Percentiles rank a stretch among this genome's conserved stretches.
Conservation (phyloP, 2,113 vertebrate species). For the Rhegmatorhina hoffmannsi region DNA sequence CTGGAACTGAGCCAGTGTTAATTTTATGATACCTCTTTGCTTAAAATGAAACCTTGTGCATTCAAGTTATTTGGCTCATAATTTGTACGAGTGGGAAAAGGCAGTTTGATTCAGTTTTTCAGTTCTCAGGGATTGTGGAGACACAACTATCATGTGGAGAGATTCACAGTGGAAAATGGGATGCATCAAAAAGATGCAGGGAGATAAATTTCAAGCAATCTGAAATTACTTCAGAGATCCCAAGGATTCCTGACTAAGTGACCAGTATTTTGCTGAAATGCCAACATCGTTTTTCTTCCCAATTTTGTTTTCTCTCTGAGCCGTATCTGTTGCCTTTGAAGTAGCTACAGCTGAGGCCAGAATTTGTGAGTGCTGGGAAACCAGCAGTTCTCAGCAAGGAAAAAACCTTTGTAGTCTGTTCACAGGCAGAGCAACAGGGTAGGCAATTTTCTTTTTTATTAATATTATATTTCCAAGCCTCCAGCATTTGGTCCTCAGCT, state of each 20-base stretch:
- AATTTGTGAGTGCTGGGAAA: constrained; percentile 45
- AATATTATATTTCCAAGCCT: constrained; percentile 55
- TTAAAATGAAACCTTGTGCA: neutral
- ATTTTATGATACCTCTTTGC: neutral
- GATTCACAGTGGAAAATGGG: neutral
- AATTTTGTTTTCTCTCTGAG: constrained; percentile 38
- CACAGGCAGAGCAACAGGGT: neutral
- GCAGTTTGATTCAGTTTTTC: neutral
- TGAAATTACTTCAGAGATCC: neutral
- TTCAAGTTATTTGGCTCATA: neutral
- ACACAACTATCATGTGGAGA: neutral
- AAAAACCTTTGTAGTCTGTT: constrained; percentile 55
- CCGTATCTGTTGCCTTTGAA: constrained; percentile 60
- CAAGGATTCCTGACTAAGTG: neutral
- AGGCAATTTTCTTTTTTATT: neutral
- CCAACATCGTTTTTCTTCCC: neutral
- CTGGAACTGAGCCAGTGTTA: neutral
- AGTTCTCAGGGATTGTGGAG: neutral
- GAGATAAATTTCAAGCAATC: constrained; percentile 16
- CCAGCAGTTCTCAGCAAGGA: constrained; percentile 26
- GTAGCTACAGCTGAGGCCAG: constrained; percentile 29
- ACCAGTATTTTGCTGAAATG: constrained; percentile 9
- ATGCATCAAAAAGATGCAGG: neutral
- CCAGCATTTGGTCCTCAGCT: neutral
- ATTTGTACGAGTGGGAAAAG: neutral